A percentile compares a stretch with the other conserved stretches of the same genome.
These are phyloP conservation scores for Loris lydekkerianus DNA, from an alignment of 2,797 vertebrate species.

Conservation along the genomic window DNA sequence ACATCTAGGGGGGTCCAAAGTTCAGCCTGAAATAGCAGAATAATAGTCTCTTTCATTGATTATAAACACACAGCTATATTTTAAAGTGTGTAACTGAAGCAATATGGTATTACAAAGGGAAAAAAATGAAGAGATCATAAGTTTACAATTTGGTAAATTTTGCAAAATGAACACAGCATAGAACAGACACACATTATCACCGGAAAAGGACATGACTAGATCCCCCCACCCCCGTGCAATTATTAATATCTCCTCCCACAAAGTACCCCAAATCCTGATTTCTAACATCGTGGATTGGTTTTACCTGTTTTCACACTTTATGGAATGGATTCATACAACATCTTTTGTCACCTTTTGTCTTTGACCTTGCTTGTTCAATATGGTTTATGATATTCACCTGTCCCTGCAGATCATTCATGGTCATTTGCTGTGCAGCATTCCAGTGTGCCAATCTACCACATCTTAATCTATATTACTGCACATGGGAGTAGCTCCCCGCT, in stretches of 20 bases:
- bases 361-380: background rate
- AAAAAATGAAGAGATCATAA: background rate
- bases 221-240: background rate
- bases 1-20: too few species aligned
- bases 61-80: background rate
- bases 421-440: too few species aligned
- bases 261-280: background rate
- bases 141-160: background rate
- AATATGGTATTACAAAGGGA: too few species aligned
- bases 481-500: background rate
- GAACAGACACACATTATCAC: background rate
- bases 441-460: background rate
- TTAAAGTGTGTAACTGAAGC: background rate
- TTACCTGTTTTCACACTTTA: background rate
- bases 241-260: background rate
- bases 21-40: background rate
- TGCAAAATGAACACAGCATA: background rate
- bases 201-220: background rate
- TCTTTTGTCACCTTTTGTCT: background rate
- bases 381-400: background rate
- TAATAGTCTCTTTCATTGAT: background rate
- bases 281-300: background rate
- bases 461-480: background rate
- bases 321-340: too few species aligned
- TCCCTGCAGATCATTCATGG: rapidly evolving